Percentiles rank a stretch among this genome's conserved stretches.
Evolutionary conservation across 2,888 invertebrate species (phyloP).

Genomic region (Aleiodes alternator): DNA sequence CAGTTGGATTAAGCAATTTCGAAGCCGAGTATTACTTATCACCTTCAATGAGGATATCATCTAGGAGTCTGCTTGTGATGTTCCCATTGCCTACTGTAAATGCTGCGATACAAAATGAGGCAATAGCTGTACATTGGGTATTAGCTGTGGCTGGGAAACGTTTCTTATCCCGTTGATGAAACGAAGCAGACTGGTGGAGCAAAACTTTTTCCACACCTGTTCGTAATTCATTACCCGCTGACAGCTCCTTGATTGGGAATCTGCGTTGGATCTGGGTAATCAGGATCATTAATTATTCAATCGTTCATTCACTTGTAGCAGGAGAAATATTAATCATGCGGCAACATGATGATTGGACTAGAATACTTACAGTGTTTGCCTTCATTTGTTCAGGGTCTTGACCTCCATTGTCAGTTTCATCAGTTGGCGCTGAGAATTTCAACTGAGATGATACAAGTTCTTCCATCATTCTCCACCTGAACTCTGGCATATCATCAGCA

Average conservation of each 20-base stretch:
- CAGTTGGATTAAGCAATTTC: background rate
- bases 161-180: slow-evolving; percentile 1
- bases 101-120: background rate
- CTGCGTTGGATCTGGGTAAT: no score
- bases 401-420: no score
- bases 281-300: no score
- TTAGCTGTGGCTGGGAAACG: slow-evolving; percentile 9
- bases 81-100: background rate
- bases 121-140: slow-evolving; percentile 10
- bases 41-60: background rate
- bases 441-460: slow-evolving; percentile 3
- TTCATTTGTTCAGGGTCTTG: no score
- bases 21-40: background rate
- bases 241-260: no score
- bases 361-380: no score
- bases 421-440: background rate
- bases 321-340: background rate
- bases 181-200: background rate
- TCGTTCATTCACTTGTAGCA: no score
- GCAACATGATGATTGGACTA: no score
- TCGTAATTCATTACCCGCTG: no score
- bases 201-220: background rate
- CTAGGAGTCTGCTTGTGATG: background rate
- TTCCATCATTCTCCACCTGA: background rate
- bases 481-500: background rate